Evolutionary conservation across 2,113 vertebrate genomes (phyloP).

Genomic region (Podarcis muralis): DNA sequence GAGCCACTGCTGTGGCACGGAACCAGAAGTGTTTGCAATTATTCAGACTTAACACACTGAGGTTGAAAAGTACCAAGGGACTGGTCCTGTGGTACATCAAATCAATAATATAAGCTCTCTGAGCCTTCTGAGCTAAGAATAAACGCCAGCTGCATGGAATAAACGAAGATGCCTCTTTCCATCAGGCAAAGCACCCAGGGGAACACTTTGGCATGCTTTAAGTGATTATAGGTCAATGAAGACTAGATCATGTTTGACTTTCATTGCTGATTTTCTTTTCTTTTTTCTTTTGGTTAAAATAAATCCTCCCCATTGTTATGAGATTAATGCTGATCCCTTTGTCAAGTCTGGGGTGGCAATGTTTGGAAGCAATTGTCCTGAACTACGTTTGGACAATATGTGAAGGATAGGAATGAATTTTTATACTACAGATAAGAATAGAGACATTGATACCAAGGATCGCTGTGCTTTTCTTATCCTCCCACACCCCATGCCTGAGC

Average conservation of each 20-base stretch:
- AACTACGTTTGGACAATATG: neutral
- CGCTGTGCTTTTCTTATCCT: neutral
- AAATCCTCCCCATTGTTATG: slow-evolving; percentile 61
- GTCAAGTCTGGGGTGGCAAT: slow-evolving; percentile 19
- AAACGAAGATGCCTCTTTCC: neutral
- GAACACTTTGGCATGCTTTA: slow-evolving; percentile 30
- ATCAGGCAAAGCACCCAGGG: slow-evolving; percentile 39
- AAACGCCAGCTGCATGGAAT: slow-evolving; percentile 38
- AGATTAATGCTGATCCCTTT: slow-evolving; percentile 55
- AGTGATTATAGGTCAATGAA: slow-evolving; percentile 52
- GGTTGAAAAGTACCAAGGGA: slow-evolving; percentile 43
- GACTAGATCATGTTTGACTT: slow-evolving; percentile 61
- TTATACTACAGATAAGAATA: neutral
- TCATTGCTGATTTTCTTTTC: slow-evolving; percentile 37
- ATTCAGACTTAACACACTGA: slow-evolving; percentile 41
- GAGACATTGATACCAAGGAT: neutral
- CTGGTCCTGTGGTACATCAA: slow-evolving; percentile 45
- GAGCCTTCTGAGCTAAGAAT: slow-evolving; percentile 62
- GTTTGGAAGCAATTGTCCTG: slow-evolving; percentile 31
- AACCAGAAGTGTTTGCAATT: slow-evolving; percentile 50
- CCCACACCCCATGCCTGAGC: neutral
- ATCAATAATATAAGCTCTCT: slow-evolving; percentile 62
- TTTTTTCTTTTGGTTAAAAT: slow-evolving; percentile 40
- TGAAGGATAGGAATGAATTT: neutral
- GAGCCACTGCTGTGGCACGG: slow-evolving; percentile 9